A percentile compares a stretch with the other conserved stretches of the same genome.
Evolutionary conservation across 2,113 vertebrate genomes (phyloP).

Genomic region (Connochaetes taurinus): DNA sequence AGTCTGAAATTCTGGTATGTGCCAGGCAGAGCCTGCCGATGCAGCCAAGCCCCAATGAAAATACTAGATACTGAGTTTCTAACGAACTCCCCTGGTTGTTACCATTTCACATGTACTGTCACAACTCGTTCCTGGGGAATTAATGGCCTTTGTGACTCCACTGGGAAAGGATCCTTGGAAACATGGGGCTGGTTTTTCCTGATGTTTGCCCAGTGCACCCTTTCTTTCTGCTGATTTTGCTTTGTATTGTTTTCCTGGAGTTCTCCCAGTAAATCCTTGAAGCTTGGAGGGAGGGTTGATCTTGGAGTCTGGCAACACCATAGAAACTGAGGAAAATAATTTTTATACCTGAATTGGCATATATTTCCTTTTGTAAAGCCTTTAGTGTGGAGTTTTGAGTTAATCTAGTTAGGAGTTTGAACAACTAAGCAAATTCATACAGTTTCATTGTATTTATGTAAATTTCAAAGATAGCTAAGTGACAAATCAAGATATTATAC

Average conservation of each 20-base stretch:
- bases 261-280: neutral
- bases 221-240: neutral
- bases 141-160: neutral
- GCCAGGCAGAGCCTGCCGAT: neutral
- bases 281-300: neutral
- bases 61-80: neutral
- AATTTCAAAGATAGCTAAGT: neutral
- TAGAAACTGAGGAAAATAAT: neutral
- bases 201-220: neutral
- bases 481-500: neutral
- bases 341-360: neutral
- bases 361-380: neutral
- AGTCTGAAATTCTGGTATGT: neutral
- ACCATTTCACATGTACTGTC: neutral
- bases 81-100: neutral
- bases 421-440: neutral
- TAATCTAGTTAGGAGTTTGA: neutral
- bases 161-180: neutral
- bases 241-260: neutral
- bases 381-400: neutral
- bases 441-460: neutral
- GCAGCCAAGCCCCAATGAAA: neutral
- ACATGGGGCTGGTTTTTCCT: neutral
- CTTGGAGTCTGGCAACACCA: neutral
- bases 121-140: neutral